Conservation (phyloP, 2,888 invertebrate species). For the Agrenia bidenticulata region DNA sequence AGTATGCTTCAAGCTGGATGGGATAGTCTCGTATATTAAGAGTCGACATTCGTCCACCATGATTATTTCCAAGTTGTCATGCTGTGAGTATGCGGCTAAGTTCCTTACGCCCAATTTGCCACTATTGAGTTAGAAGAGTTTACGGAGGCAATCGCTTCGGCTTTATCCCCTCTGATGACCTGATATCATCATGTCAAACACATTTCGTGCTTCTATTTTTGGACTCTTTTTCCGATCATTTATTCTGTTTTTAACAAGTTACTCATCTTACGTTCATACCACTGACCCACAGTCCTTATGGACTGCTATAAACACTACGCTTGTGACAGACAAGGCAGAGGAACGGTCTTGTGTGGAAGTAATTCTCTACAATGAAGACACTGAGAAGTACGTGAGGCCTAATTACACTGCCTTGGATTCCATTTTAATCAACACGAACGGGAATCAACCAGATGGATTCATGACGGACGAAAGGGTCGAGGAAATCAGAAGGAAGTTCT, state of each 20-base stretch:
- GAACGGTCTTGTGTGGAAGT: conserved; percentile 32
- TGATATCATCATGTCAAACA: too few relatives aligned
- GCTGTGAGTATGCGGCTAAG: too few relatives aligned
- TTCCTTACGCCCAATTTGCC: too few relatives aligned
- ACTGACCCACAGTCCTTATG: conserved; percentile 34
- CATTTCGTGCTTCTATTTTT: too few relatives aligned
- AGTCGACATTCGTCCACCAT: too few relatives aligned
- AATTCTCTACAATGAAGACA: conserved; percentile 36
- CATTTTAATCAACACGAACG: conserved; percentile 10
- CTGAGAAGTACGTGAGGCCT: conserved; percentile 9
- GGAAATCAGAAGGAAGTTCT: not conserved
- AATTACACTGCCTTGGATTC: conserved; percentile 4
- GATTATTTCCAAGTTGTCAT: too few relatives aligned
- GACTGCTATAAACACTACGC: conserved; percentile 39
- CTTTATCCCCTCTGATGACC: too few relatives aligned
- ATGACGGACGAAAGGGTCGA: not conserved
- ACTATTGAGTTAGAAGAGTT: too few relatives aligned
- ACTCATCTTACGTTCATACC: conserved; percentile 1
- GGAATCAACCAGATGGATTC: not conserved
- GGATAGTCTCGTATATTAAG: too few relatives aligned
- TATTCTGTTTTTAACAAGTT: not conserved
- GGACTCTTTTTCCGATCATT: too few relatives aligned
- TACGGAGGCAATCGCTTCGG: too few relatives aligned
- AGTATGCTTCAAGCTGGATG: too few relatives aligned
- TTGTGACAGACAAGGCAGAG: conserved; percentile 30